Conservation (phyloP, 2,888 invertebrate genomes). For the Lamellibrachia satsuma region DNA sequence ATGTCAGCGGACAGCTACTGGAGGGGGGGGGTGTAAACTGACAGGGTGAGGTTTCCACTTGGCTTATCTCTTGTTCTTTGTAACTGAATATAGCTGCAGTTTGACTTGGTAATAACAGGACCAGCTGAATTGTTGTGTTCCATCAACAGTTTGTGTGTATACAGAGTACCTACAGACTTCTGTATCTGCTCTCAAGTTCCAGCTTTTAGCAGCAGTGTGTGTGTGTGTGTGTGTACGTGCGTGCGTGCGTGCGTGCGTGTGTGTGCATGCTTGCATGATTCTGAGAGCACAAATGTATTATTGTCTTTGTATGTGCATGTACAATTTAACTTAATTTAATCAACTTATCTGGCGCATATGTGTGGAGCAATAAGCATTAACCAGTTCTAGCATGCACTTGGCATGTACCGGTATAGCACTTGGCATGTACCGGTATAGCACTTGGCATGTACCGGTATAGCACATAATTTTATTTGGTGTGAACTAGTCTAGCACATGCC, state of each 20-base stretch:
- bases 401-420: not conserved
- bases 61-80: conserved; percentile 17
- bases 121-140: not conserved
- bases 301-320: too few species aligned
- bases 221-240: not conserved
- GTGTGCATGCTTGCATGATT: not conserved
- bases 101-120: conserved; percentile 4
- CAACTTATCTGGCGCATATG: not conserved
- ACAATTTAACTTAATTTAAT: not conserved
- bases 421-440: too few species aligned
- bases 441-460: too few species aligned
- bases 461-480: not conserved
- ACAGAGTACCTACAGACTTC: not conserved
- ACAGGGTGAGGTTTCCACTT: not conserved
- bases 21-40: not conserved
- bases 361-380: not conserved
- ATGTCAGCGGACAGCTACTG: not conserved
- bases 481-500: not conserved
- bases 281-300: not conserved
- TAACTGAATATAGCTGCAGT: not conserved
- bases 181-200: not conserved
- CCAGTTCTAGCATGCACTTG: not conserved
- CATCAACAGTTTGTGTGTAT: not conserved
- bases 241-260: not conserved
- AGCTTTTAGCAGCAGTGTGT: not conserved